Percentiles rank a stretch among this genome's conserved stretches.
phyloP scores from a whole-genome alignment of 2,113 vertebrate genomes.

The human region DNA sequence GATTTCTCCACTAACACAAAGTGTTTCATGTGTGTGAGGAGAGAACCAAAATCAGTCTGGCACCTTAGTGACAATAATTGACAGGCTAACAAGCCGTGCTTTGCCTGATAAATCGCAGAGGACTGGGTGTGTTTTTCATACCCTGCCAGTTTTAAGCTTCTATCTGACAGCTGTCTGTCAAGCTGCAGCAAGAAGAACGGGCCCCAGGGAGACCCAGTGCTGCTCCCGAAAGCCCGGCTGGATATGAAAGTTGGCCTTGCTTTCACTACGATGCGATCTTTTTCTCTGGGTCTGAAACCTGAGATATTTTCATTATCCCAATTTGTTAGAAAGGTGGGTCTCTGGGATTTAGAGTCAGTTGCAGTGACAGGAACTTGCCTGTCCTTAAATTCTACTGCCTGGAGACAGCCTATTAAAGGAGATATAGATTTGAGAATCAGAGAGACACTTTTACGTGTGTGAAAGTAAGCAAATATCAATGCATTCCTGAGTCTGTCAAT shows the following conservation, averaged over 20 bases:
- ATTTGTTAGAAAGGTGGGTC: background rate
- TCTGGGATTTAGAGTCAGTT: background rate
- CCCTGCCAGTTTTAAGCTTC: background rate
- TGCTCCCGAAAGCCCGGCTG: accelerated
- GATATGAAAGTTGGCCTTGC: background rate
- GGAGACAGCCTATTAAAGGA: background rate
- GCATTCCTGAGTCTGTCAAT: background rate
- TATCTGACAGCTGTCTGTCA: slow-evolving; percentile 53
- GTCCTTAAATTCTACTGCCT: background rate
- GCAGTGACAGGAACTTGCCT: background rate
- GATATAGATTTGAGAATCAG: background rate
- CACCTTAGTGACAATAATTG: background rate
- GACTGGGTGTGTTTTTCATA: slow-evolving; percentile 27
- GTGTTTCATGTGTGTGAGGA: background rate
- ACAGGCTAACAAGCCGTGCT: slow-evolving; percentile 10
- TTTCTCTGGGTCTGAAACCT: background rate
- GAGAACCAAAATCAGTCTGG: slow-evolving; percentile 21
- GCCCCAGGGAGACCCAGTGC: background rate
- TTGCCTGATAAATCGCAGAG: slow-evolving; percentile 26
- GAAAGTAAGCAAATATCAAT: background rate
- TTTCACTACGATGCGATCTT: accelerated
- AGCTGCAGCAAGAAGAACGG: background rate
- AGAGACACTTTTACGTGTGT: background rate
- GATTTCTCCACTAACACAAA: background rate
- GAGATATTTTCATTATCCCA: background rate